These are phyloP conservation scores for Aplodontia rufa DNA, from an alignment of 2,113 vertebrate species.

Conservation along the genomic window DNA sequence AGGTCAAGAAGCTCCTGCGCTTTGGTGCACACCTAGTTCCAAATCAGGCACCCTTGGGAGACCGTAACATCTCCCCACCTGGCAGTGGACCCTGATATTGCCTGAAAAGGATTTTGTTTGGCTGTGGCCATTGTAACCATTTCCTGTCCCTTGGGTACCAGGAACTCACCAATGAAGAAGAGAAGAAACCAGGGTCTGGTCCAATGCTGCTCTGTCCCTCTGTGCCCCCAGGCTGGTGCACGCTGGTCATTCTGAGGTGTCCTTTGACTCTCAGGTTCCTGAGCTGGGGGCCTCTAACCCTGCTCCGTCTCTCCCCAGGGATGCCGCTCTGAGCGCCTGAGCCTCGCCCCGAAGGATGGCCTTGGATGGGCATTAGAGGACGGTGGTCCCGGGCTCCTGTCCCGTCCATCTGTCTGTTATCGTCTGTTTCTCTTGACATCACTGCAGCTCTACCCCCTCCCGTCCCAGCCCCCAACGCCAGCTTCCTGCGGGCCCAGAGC, in stretches of 20 bases:
- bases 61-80: not conserved
- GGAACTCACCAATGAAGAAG: not conserved
- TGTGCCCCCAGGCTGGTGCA: not conserved
- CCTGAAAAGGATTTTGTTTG: not conserved
- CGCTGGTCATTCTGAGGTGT: slow-evolving; percentile 19
- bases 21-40: not conserved
- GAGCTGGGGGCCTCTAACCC: slow-evolving; percentile 59
- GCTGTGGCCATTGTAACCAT: not conserved
- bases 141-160: not conserved
- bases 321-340: slow-evolving; percentile 78
- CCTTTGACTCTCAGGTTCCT: not conserved
- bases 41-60: not conserved
- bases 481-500: slow-evolving; percentile 76
- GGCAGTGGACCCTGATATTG: not conserved
- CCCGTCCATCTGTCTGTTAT: slow-evolving; percentile 78
- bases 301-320: slow-evolving; percentile 75
- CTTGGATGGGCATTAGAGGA: slow-evolving; percentile 78
- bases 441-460: slow-evolving; percentile 73
- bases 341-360: slow-evolving; percentile 77
- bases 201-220: not conserved
- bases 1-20: not conserved
- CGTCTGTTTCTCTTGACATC: slow-evolving; percentile 78
- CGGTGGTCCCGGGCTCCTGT: slow-evolving; percentile 74
- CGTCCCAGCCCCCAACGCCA: slow-evolving; percentile 73
- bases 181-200: not conserved